phyloP scores from a whole-genome alignment of 2,888 invertebrate species.

The Caenorhabditis becei region DNA sequence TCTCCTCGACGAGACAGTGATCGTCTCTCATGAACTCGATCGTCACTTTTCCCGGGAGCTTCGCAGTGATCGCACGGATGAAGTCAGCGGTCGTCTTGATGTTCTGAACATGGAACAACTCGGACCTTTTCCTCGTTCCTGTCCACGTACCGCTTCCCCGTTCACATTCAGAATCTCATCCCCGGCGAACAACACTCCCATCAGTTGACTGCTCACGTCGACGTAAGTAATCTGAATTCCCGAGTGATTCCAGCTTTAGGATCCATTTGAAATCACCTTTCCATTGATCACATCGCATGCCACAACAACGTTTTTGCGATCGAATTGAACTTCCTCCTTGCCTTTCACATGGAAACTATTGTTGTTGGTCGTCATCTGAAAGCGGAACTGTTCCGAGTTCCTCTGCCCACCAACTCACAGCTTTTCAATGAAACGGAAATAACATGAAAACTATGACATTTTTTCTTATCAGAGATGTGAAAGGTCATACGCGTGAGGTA shows the following conservation, averaged over 20 bases:
- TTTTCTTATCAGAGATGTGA: neutral
- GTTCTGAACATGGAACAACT: slow-evolving; percentile 34
- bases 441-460: neutral
- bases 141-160: slow-evolving; percentile 34
- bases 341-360: slow-evolving; percentile 60
- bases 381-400: neutral
- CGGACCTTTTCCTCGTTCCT: too few species aligned
- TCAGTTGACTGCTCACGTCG: slow-evolving; percentile 57
- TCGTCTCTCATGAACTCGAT: slow-evolving; percentile 72
- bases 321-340: slow-evolving; percentile 55
- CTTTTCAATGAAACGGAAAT: slow-evolving; percentile 2
- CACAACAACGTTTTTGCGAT: slow-evolving; percentile 56
- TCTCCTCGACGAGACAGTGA: slow-evolving; percentile 67
- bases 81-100: slow-evolving; percentile 65
- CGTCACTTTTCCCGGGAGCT: slow-evolving; percentile 64
- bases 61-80: slow-evolving; percentile 48
- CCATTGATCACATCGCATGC: slow-evolving; percentile 60
- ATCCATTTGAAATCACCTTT: slow-evolving; percentile 31
- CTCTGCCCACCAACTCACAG: neutral
- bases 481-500: slow-evolving; percentile 33
- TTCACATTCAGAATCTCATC: slow-evolving; percentile 57
- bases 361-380: slow-evolving; percentile 50
- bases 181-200: slow-evolving; percentile 58
- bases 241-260: neutral
- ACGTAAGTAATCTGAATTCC: slow-evolving; percentile 55